Percentiles rank a stretch among this genome's conserved stretches.
These are phyloP conservation scores for Calcarius ornatus DNA, from an alignment of 2,113 vertebrate genomes.

Conservation along the genomic window DNA sequence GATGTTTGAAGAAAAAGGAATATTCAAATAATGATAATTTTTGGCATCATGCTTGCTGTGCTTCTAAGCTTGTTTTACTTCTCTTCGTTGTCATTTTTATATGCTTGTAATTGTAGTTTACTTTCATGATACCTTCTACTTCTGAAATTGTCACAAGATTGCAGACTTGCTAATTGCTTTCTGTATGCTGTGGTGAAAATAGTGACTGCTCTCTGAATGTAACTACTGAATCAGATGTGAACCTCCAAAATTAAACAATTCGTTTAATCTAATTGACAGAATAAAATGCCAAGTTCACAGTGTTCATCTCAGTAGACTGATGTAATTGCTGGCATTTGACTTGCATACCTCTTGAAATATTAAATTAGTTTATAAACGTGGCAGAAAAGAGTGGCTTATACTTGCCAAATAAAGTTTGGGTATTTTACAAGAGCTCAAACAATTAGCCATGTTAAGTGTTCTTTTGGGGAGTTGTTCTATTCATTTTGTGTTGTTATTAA, in stretches of 20 bases:
- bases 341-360: constrained; percentile 61
- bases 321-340: constrained; percentile 59
- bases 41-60: neutral
- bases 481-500: neutral
- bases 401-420: constrained; percentile 39
- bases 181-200: neutral
- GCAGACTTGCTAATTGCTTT: neutral
- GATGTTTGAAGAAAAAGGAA: neutral
- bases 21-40: neutral
- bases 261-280: constrained; percentile 5
- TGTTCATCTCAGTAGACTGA: constrained; percentile 49
- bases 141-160: constrained; percentile 7
- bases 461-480: neutral
- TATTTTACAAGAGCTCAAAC: constrained; percentile 36
- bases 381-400: constrained; percentile 38
- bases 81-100: neutral
- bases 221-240: constrained; percentile 48
- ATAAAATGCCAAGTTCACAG: constrained; percentile 28
- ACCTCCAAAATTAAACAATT: constrained; percentile 34
- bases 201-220: neutral
- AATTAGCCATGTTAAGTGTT: constrained; percentile 6
- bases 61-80: neutral
- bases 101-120: neutral
- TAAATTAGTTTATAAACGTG: constrained; percentile 66
- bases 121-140: neutral